Conservation (phyloP, 2,888 invertebrate species). For the Octonoba sinensis region DNA sequence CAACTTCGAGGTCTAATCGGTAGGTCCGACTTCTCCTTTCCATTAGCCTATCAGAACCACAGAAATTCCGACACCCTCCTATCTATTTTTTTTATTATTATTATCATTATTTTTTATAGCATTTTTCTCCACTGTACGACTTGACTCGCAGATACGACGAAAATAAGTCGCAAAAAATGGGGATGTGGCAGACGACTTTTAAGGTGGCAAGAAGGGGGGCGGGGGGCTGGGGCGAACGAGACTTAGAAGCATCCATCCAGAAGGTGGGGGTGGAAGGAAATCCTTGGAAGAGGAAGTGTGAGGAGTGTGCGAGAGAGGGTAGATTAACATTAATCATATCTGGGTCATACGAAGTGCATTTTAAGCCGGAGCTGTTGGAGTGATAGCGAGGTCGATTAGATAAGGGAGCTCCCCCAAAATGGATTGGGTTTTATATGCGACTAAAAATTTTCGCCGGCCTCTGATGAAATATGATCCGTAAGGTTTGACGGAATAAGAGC, state of each 20-base stretch:
- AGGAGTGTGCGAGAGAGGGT: constrained; percentile 19
- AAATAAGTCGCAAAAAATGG: constrained; percentile 42
- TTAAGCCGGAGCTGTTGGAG: constrained; percentile 48
- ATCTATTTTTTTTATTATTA: constrained; percentile 33
- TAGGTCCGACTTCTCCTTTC: constrained; percentile 47
- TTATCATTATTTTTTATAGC: constrained; percentile 27
- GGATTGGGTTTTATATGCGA: constrained; percentile 62
- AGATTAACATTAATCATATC: constrained; percentile 65
- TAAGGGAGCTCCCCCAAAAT: constrained; percentile 48
- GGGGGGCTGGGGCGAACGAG: not conserved
- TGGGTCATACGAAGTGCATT: constrained; percentile 62
- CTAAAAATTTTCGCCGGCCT: constrained; percentile 58
- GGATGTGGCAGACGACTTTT: constrained; percentile 27
- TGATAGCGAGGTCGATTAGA: constrained; percentile 61
- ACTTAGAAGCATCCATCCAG: too few species aligned
- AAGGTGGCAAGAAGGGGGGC: constrained; percentile 25
- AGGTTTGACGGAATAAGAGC: constrained; percentile 35
- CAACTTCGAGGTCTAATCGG: constrained; percentile 59
- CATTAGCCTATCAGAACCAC: constrained; percentile 55
- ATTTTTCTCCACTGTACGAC: constrained; percentile 19
- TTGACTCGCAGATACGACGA: constrained; percentile 28
- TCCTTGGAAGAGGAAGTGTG: not conserved
- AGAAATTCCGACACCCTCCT: constrained; percentile 40
- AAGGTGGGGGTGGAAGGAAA: too few species aligned
- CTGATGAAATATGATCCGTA: constrained; percentile 57